Evolutionary conservation across 2,888 invertebrate genomes (phyloP).

Genomic region (Monoplex corrugatus): DNA sequence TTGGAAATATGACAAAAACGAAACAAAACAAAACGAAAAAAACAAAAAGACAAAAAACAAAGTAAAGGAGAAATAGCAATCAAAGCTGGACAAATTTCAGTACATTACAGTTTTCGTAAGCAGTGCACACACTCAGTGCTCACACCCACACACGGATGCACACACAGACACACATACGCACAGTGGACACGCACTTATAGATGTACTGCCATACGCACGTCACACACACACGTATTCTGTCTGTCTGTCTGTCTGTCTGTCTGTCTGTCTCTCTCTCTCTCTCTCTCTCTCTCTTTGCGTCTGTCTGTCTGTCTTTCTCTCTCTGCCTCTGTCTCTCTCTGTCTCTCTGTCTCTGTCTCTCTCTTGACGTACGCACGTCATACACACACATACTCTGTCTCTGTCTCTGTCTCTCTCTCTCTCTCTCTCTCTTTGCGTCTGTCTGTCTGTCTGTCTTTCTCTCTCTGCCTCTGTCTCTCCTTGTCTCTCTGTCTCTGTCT

Average conservation of each 20-base stretch:
- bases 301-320: neutral
- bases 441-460: neutral
- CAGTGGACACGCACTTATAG: no score
- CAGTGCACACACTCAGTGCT: no score
- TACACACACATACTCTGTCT: neutral
- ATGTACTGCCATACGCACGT: no score
- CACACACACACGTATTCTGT: no score
- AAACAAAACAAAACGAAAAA: no score
- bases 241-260: neutral
- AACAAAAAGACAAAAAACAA: no score
- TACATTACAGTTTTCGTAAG: no score
- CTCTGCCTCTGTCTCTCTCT: neutral
- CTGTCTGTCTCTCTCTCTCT: neutral
- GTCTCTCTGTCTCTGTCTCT: neutral
- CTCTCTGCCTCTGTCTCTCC: neutral
- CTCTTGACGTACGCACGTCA: neutral
- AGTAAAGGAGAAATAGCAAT: no score
- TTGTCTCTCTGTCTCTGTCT: neutral
- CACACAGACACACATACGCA: no score
- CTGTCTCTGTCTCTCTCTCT: neutral
- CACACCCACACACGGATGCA: no score
- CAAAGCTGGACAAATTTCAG: no score
- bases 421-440: neutral
- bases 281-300: neutral
- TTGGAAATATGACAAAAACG: no score